These are phyloP conservation scores for Crenichthys baileyi DNA, from an alignment of 2,797 vertebrate species.

Conservation along the genomic window DNA sequence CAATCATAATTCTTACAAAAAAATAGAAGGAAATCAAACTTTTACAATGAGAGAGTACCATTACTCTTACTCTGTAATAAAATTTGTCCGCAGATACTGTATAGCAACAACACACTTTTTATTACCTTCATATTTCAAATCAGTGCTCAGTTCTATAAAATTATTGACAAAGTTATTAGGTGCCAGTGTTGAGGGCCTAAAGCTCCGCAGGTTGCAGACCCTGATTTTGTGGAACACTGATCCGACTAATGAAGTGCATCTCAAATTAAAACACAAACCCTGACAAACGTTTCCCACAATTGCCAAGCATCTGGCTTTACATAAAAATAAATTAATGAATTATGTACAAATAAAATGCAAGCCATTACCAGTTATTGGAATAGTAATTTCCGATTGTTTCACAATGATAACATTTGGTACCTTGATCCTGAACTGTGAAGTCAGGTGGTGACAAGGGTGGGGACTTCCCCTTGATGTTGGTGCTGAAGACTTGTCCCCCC, in stretches of 20 bases:
- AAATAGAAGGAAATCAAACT: too few relatives aligned
- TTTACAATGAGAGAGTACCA: too few relatives aligned
- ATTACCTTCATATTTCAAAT: too few relatives aligned
- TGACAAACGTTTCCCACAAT: not conserved
- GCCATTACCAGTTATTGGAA: too few relatives aligned
- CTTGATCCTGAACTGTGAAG: constrained; percentile 94
- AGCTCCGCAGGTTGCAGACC: not conserved
- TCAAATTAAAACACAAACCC: not conserved
- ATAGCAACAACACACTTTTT: too few relatives aligned
- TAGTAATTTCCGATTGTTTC: not conserved
- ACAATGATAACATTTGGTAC: constrained; percentile 69
- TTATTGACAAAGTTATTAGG: not conserved
- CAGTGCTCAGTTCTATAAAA: not conserved
- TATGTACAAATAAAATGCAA: too few relatives aligned
- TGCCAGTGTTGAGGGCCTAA: not conserved
- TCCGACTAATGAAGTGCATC: not conserved
- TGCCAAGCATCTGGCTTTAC: not conserved
- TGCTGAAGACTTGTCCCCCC: constrained; percentile 86
- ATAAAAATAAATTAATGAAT: not conserved
- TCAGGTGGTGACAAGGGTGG: constrained; percentile 96
- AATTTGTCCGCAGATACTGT: too few relatives aligned
- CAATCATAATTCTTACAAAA: too few relatives aligned
- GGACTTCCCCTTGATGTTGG: constrained; percentile 90
- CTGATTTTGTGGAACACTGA: too few relatives aligned
- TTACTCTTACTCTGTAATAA: too few relatives aligned